Conservation (phyloP, 2,113 vertebrate species). For the Etheostoma spectabile region DNA sequence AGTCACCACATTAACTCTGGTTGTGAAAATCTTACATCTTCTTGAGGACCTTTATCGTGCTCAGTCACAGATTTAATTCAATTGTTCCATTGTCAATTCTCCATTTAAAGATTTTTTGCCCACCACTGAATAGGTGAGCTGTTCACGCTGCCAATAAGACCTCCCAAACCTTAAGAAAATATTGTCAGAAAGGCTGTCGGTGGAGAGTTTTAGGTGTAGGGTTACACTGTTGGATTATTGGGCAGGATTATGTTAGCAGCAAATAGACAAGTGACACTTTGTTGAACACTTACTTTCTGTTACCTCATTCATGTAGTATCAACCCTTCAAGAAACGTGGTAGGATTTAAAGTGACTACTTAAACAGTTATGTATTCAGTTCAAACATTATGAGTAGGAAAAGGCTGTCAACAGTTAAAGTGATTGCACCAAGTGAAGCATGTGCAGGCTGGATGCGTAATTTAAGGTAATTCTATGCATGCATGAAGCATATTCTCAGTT, state of each 20-base stretch:
- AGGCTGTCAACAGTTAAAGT: conserved; percentile 3
- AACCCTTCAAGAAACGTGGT: conserved; percentile 10
- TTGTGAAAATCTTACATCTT: not conserved
- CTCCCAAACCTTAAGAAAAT: conserved; percentile 24
- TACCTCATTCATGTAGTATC: not conserved
- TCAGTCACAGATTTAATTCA: not conserved
- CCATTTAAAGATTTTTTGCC: conserved; percentile 30
- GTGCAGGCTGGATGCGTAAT: not conserved
- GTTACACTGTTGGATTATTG: conserved; percentile 14
- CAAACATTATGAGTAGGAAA: not conserved
- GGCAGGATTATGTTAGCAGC: conserved; percentile 9
- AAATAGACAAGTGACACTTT: conserved; percentile 38
- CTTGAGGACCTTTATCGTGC: not conserved
- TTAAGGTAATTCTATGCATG: not conserved
- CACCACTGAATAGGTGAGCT: conserved; percentile 11
- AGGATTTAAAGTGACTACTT: conserved; percentile 22
- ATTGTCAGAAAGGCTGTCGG: conserved; percentile 18
- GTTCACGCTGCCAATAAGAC: conserved; percentile 23
- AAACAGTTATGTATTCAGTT: not conserved
- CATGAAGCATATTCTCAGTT: conserved; percentile 3
- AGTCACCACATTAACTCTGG: not conserved
- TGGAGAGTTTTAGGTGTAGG: conserved; percentile 15
- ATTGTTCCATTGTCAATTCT: conserved; percentile 40
- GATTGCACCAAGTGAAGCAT: not conserved
- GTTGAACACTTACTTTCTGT: conserved; percentile 34